Evolutionary conservation across 2,888 invertebrate species (phyloP), one percentile per base, ranked within the genome.

Genomic region (Mactromeris polynyma): DNA sequence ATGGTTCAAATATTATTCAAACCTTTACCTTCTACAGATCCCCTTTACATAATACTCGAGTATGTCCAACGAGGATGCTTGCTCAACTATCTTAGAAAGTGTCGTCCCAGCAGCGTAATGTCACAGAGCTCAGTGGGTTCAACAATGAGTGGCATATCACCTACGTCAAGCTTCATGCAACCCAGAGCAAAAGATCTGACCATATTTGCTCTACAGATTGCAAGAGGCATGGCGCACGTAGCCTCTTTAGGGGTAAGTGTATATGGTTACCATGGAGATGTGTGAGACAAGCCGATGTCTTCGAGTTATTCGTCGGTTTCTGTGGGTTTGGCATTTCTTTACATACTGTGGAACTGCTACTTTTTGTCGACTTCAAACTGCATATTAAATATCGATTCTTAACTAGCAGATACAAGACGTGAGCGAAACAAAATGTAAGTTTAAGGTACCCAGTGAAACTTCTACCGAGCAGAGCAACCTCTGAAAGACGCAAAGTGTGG

Each of bases 21-120:
- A 6, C 11, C 0, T 64, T 26, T 64, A 26, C 26, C 58, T 26
- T 9, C 58, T 88, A 0, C 97, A 98, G 99, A 99, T 96, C 99
- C 99, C 17, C 98, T 98, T 89, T 98, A 99, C 96, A 98, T 99
- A 36, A 98, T 99, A 94, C 98, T 99, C 98, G 99, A 99, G 97
- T 99, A 98, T 96, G 98, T 99, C 14, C 98, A 98, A 94, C 97
- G 98, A 36, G 99, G 99, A 0, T 99, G 99, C 97, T 97, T 99
- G 86, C 99, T 99, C 97, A 98, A 98, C 94, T 99, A 98, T 96
- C 97, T 99, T 42, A 97, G 99, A 80, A 98, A 98, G 94, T 98
- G 98, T 0, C 97, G 99, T 19, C 93, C 94, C 1, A 93, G 93
- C 85, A 88, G 90, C 38, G 31, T 83, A 17, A 88, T 86, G 83